phyloP scores from a whole-genome alignment of 1,140 invertebrate genomes.

The Camponotus vicinus region DNA sequence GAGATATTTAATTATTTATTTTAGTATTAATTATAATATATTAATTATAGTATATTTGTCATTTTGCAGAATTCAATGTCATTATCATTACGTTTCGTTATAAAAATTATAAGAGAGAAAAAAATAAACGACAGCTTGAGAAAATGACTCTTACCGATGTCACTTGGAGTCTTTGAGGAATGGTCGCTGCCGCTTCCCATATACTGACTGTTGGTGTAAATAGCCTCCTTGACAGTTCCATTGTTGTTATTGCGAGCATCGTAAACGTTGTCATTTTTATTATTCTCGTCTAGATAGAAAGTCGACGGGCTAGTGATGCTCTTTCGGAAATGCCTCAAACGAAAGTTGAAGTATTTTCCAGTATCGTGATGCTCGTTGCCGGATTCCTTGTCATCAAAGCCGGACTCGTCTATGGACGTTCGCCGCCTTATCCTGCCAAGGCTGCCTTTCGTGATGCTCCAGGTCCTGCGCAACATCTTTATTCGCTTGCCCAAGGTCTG shows the following conservation, averaged over 20 bases:
- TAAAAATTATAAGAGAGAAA: conserved; percentile 6
- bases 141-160: conserved; percentile 37
- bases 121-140: neutral
- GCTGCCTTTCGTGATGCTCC: conserved; percentile 85
- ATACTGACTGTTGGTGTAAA: conserved; percentile 75
- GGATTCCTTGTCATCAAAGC: conserved; percentile 62
- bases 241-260: conserved; percentile 61
- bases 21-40: neutral
- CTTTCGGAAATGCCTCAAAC: conserved; percentile 79
- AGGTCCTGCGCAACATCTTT: conserved; percentile 82
- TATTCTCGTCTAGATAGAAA: conserved; percentile 79
- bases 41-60: neutral
- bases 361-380: conserved; percentile 68
- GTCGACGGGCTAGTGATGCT: conserved; percentile 74
- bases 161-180: conserved; percentile 61
- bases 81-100: neutral
- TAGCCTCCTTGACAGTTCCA: conserved; percentile 70
- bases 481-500: conserved; percentile 80
- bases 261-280: conserved; percentile 59
- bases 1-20: neutral
- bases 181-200: conserved; percentile 68
- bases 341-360: conserved; percentile 82
- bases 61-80: neutral
- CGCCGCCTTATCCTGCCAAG: conserved; percentile 80
- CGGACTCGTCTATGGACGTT: conserved; percentile 68